Evolutionary conservation across 2,797 vertebrate species (phyloP).

Genomic region (Rousettus madagascariensis): DNA sequence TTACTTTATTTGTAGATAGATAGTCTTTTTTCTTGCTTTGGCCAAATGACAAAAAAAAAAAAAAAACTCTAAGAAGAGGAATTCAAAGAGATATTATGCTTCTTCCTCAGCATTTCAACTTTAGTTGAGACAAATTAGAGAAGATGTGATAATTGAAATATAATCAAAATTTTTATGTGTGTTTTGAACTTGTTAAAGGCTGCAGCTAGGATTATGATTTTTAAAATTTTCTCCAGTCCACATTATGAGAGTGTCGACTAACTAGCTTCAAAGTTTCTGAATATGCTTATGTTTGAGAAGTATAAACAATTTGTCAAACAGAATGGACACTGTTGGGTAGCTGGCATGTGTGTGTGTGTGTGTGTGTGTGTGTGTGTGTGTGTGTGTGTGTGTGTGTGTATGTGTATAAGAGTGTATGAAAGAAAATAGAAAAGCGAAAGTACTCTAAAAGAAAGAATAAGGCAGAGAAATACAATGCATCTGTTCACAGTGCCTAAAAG

Average conservation of each 20-base stretch:
- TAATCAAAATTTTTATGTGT: neutral
- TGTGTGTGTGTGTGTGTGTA: neutral
- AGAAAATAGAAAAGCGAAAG: neutral
- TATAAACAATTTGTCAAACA: neutral
- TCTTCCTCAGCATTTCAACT: neutral
- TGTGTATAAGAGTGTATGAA: neutral
- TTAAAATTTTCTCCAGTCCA: neutral
- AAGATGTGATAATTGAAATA: neutral
- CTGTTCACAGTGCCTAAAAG: neutral
- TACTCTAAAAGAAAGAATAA: neutral
- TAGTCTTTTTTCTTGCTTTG: conserved; percentile 18
- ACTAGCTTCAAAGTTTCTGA: neutral
- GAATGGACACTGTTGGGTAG: neutral
- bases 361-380: neutral
- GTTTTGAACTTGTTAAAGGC: conserved; percentile 17
- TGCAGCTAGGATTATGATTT: neutral
- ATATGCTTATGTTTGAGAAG: neutral
- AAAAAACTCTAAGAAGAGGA: neutral
- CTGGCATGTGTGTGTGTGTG: neutral
- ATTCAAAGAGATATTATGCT: neutral
- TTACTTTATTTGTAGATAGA: neutral
- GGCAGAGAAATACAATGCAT: neutral
- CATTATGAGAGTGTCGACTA: neutral
- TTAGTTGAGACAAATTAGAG: conserved; percentile 15
- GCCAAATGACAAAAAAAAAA: neutral